These are phyloP conservation scores for Chaetogeoica ovagalla DNA, from an alignment of 2,888 invertebrate species.

Conservation along the genomic window DNA sequence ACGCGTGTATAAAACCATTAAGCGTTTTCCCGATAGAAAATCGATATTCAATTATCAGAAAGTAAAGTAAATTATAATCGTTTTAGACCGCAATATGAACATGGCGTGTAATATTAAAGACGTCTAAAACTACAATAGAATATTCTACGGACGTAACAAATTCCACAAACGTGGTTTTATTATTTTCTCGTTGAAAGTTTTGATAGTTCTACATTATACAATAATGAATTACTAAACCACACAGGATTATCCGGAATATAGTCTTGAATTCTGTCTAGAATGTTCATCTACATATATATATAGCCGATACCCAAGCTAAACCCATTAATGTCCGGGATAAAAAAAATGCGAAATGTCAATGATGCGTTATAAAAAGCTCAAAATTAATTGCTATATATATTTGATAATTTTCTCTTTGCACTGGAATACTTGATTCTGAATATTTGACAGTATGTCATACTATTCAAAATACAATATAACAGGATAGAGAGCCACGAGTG, in stretches of 20 bases:
- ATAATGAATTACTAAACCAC: constrained; percentile 20
- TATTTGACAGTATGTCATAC: too few relatives aligned
- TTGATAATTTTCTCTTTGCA: too few relatives aligned
- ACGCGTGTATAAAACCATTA: not conserved
- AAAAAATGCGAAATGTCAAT: too few relatives aligned
- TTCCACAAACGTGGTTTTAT: not conserved
- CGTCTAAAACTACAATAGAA: not conserved
- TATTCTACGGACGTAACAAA: not conserved
- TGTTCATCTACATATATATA: not conserved
- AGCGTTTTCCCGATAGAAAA: not conserved
- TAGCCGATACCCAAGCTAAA: too few relatives aligned
- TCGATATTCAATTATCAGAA: not conserved
- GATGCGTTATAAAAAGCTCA: too few relatives aligned
- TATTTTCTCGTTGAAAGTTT: constrained; percentile 6
- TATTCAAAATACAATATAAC: too few relatives aligned
- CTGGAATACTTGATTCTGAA: too few relatives aligned
- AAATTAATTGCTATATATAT: too few relatives aligned
- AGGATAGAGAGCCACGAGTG: too few relatives aligned
- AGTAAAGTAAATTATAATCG: not conserved
- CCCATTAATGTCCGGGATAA: too few relatives aligned
- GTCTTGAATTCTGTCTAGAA: constrained; percentile 29
- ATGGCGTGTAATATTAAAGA: not conserved
- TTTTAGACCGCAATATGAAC: not conserved
- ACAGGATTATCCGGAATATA: constrained; percentile 7
- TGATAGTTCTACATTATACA: not conserved